A percentile compares a stretch with the other conserved stretches of the same genome.
Evolutionary conservation across 2,797 vertebrate species (phyloP).

Genomic region (Morus bassanus): DNA sequence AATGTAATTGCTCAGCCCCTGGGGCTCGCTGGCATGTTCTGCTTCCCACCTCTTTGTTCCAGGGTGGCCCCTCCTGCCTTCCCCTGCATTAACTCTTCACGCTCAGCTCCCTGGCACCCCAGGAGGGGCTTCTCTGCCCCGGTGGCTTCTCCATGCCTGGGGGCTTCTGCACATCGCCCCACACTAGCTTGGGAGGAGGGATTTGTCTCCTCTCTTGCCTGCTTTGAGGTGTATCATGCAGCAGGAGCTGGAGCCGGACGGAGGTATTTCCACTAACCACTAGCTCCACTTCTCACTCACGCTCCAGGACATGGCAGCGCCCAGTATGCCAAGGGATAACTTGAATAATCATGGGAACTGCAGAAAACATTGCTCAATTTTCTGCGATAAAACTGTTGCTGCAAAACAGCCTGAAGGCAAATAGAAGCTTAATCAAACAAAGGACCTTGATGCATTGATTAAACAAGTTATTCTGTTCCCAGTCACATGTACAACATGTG

Average conservation of each 20-base stretch:
- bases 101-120: slow-evolving; percentile 3
- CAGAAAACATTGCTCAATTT: slow-evolving; percentile 35
- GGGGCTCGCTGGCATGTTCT: slow-evolving; percentile 58
- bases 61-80: slow-evolving; percentile 69
- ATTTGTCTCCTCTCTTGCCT: not conserved
- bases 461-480: slow-evolving; percentile 11
- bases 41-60: slow-evolving; percentile 70
- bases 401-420: slow-evolving; percentile 11
- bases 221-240: not conserved
- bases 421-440: slow-evolving; percentile 42
- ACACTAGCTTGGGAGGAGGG: not conserved
- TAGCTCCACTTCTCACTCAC: not conserved
- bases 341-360: slow-evolving; percentile 10
- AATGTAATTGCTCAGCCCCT: slow-evolving; percentile 68
- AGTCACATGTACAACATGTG: slow-evolving; percentile 25
- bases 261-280: not conserved
- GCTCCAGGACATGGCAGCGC: not conserved
- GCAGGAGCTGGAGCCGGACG: not conserved
- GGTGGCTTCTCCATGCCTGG: not conserved
- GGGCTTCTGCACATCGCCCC: not conserved
- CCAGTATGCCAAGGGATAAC: not conserved
- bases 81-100: slow-evolving; percentile 42
- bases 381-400: slow-evolving; percentile 28
- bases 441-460: slow-evolving; percentile 44
- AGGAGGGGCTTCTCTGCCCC: not conserved